These are phyloP conservation scores for Sesamia inferens DNA, from an alignment of 2,888 invertebrate genomes.

Conservation along the genomic window DNA sequence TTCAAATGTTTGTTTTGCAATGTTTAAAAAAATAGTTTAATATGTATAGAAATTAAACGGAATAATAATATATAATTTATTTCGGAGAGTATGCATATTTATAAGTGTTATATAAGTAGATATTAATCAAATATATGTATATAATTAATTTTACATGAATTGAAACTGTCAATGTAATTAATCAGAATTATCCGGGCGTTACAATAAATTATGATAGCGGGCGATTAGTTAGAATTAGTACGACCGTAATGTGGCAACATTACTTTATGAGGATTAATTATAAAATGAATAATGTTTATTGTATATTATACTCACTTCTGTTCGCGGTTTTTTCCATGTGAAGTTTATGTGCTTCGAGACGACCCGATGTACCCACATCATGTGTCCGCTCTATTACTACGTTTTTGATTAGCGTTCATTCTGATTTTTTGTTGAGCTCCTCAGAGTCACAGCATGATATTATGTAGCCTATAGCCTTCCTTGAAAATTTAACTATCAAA, in stretches of 20 bases:
- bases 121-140: neutral
- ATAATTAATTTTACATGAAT: conserved; percentile 28
- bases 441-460: neutral
- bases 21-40: too few relatives aligned
- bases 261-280: conserved; percentile 20
- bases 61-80: too few relatives aligned
- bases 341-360: neutral
- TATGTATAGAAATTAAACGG: too few relatives aligned
- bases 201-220: conserved; percentile 24
- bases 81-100: too few relatives aligned
- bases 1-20: too few relatives aligned
- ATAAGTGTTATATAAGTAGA: neutral
- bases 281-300: neutral
- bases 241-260: conserved; percentile 6
- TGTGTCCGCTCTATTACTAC: neutral
- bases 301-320: neutral
- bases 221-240: conserved; percentile 27
- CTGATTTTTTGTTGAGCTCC: neutral
- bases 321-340: neutral
- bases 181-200: conserved; percentile 16
- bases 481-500: neutral
- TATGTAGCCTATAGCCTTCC: neutral
- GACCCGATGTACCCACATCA: neutral
- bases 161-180: conserved; percentile 19
- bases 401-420: neutral